A percentile compares a stretch with the other conserved stretches of the same genome.
Conservation (phyloP, 2,797 vertebrate genomes). For the Perodicticus potto region DNA sequence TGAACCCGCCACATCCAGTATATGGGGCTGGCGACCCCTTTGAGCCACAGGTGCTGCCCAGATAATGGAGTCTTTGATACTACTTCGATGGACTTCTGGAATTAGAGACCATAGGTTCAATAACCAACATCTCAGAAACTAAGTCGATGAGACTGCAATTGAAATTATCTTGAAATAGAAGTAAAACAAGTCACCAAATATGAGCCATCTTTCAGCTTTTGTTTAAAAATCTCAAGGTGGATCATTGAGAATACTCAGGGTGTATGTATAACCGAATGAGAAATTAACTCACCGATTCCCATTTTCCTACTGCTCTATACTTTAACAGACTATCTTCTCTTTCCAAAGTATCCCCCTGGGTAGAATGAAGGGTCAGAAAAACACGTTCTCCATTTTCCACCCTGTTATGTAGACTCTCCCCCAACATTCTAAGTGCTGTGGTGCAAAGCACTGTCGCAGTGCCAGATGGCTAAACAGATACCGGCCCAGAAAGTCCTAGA, state of each 20-base stretch:
- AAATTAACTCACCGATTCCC: background rate
- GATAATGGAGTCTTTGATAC: background rate
- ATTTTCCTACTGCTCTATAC: background rate
- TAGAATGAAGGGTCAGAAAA: background rate
- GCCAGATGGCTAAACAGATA: background rate
- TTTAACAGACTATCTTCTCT: background rate
- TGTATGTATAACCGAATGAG: background rate
- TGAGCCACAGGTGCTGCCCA: background rate
- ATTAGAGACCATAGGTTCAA: background rate
- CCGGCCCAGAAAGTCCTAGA: background rate
- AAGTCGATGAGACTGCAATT: background rate
- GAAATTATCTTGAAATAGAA: constrained; percentile 35
- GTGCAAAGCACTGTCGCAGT: background rate
- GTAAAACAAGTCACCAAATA: background rate
- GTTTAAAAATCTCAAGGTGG: background rate
- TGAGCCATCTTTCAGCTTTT: background rate
- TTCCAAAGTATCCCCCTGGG: background rate
- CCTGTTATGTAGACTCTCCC: background rate
- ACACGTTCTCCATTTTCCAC: background rate
- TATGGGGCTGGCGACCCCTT: no score
- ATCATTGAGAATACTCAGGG: background rate
- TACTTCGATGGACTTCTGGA: background rate
- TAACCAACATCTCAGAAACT: constrained; percentile 12
- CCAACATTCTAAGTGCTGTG: background rate
- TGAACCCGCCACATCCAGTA: no score